Percentiles rank a stretch among this genome's conserved stretches.
These are phyloP conservation scores for Pogonomyrmex barbatus DNA, from an alignment of 1,140 invertebrate species.

Conservation along the genomic window DNA sequence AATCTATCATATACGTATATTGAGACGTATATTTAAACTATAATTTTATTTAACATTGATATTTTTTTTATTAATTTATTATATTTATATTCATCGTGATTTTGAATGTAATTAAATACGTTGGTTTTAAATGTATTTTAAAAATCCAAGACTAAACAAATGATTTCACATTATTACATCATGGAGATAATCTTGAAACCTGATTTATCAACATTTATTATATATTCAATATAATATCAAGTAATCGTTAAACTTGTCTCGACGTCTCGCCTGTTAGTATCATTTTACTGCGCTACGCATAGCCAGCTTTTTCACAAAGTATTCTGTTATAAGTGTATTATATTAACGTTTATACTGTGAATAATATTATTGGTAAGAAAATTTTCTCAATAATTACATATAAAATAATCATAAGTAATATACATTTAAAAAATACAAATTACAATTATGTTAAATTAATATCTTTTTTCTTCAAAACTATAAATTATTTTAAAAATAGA, in stretches of 20 bases:
- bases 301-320: background rate
- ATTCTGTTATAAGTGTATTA: background rate
- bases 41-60: background rate
- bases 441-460: background rate
- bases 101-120: background rate
- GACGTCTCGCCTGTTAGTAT: background rate
- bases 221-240: background rate
- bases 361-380: background rate
- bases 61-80: background rate
- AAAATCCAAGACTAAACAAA: background rate
- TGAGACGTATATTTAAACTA: background rate
- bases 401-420: background rate
- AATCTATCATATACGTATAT: background rate
- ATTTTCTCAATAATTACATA: slow-evolving; percentile 11
- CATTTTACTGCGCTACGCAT: background rate
- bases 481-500: no score
- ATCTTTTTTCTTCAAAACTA: background rate
- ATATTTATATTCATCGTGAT: background rate
- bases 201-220: slow-evolving; percentile 7
- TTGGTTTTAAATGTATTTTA: background rate
- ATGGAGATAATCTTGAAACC: slow-evolving; percentile 4
- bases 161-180: background rate
- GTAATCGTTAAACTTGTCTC: background rate
- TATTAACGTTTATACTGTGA: background rate
- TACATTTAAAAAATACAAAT: background rate